Evolutionary conservation across 2,888 invertebrate genomes (phyloP).

Genomic region (Apoderus coryli): DNA sequence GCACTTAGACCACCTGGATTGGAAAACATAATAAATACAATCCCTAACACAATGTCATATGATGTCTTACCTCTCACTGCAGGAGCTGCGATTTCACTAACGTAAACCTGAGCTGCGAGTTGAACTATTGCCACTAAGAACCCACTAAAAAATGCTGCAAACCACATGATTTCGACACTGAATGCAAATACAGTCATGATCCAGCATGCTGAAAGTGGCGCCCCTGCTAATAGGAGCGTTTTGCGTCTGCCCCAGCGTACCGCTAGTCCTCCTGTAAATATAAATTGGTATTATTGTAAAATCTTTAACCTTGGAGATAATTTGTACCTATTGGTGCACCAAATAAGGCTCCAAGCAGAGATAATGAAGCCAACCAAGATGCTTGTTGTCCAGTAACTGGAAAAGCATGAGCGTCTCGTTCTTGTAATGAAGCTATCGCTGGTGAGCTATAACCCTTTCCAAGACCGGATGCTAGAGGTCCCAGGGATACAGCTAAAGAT

Average conservation of each 20-base stretch:
- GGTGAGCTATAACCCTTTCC: conserved; percentile 75
- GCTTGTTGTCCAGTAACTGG: conserved; percentile 58
- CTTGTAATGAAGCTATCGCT: conserved; percentile 58
- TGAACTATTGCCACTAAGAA: conserved; percentile 33
- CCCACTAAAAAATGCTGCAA: conserved; percentile 74
- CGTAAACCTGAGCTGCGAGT: conserved; percentile 50
- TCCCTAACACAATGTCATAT: too few species aligned
- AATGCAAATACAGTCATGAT: conserved; percentile 64
- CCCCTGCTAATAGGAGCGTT: conserved; percentile 54
- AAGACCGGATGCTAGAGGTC: conserved; percentile 64
- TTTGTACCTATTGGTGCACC: conserved; percentile 70
- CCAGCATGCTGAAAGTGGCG: conserved; percentile 71
- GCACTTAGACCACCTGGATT: conserved; percentile 82
- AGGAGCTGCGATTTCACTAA: conserved; percentile 81
- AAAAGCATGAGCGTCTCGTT: conserved; percentile 45
- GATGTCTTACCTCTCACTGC: too few species aligned
- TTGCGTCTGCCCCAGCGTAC: conserved; percentile 59
- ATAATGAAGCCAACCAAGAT: conserved; percentile 69
- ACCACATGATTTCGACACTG: conserved; percentile 64
- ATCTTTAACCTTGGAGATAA: too few species aligned
- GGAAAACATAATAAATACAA: too few species aligned
- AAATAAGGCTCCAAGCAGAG: conserved; percentile 63
- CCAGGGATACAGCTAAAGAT: conserved; percentile 62
- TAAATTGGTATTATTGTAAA: too few species aligned
- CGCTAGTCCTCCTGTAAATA: too few species aligned